phyloP scores from a whole-genome alignment of 2,113 vertebrate species.

The Erinaceus europaeus region DNA sequence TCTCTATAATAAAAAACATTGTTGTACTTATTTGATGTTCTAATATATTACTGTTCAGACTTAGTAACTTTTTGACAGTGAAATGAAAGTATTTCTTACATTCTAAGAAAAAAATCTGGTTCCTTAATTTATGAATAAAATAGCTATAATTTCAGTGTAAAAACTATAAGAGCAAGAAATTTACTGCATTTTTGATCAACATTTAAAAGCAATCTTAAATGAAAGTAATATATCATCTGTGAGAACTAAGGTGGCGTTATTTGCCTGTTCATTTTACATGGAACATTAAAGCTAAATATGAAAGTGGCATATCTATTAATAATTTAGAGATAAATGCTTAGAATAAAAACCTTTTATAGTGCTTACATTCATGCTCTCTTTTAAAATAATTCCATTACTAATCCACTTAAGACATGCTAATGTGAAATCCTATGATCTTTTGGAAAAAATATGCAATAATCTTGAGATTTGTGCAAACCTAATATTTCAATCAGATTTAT shows the following conservation, averaged over 20 bases:
- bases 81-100: background rate
- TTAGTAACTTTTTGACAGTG: background rate
- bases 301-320: background rate
- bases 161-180: background rate
- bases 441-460: background rate
- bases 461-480: background rate
- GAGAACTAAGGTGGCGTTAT: background rate
- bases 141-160: background rate
- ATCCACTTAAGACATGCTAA: background rate
- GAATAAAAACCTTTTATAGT: background rate
- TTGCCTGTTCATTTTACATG: conserved; percentile 2
- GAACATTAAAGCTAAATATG: background rate
- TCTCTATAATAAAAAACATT: background rate
- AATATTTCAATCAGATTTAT: background rate
- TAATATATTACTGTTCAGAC: background rate
- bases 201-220: conserved; percentile 12
- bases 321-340: conserved; percentile 1
- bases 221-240: background rate
- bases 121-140: background rate
- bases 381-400: background rate
- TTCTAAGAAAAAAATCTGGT: background rate
- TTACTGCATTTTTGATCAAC: background rate
- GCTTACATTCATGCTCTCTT: background rate
- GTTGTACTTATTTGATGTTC: background rate
- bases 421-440: conserved; percentile 1